These are phyloP conservation scores for Callithrix jacchus DNA, from an alignment of 2,113 vertebrate species.

Conservation along the genomic window DNA sequence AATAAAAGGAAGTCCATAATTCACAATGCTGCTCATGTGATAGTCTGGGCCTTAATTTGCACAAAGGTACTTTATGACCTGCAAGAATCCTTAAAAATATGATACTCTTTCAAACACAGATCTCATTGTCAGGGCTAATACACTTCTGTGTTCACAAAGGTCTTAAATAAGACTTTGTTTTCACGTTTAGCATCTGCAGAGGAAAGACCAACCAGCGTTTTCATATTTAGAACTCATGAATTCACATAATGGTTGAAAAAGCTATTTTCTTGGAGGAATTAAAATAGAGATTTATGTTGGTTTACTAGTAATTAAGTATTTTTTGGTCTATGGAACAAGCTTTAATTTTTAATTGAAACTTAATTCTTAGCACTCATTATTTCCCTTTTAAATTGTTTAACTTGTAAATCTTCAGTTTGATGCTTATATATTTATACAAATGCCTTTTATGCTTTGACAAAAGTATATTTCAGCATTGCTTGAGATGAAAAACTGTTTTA, in stretches of 20 bases:
- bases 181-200: neutral
- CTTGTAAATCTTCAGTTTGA: conserved; percentile 2
- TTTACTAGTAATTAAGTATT: neutral
- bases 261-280: conserved; percentile 7
- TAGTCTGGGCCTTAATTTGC: neutral
- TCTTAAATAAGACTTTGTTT: neutral
- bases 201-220: neutral
- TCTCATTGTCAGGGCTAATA: neutral
- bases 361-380: neutral
- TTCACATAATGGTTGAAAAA: neutral
- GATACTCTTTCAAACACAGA: neutral
- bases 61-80: neutral
- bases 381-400: conserved; percentile 9
- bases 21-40: neutral
- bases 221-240: neutral
- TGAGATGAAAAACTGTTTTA: neutral
- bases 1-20: neutral
- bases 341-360: conserved; percentile 20
- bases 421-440: neutral
- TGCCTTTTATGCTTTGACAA: neutral
- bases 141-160: neutral
- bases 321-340: neutral
- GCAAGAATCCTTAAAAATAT: neutral
- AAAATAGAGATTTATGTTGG: neutral
- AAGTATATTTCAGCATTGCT: neutral